Conservation (phyloP, 2,888 invertebrate species). For the Teleogryllus oceanicus region DNA sequence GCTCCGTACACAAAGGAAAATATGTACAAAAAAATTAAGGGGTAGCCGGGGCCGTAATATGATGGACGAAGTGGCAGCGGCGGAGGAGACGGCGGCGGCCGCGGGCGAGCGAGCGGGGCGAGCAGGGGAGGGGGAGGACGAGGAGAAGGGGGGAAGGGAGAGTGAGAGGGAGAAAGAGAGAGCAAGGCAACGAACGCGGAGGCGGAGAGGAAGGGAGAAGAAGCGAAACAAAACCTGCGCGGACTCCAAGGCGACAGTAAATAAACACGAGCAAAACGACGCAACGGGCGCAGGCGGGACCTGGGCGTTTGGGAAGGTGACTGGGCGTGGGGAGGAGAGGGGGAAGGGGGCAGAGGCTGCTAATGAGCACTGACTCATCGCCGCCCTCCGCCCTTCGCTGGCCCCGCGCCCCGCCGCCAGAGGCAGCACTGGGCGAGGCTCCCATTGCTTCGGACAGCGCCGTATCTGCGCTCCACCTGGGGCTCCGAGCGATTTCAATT, state of each 20-base stretch:
- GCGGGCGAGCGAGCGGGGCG: not conserved
- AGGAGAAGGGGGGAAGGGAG: not conserved
- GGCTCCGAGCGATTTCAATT: too few species aligned
- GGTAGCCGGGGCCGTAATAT: too few species aligned
- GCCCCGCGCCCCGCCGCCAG: too few species aligned
- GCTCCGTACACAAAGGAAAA: too few species aligned
- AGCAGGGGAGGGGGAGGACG: not conserved
- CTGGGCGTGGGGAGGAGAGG: not conserved
- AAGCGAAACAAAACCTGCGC: not conserved
- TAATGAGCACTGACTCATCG: slow-evolving; percentile 1
- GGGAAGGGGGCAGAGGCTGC: not conserved
- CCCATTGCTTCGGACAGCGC: too few species aligned
- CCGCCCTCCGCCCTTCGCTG: too few species aligned
- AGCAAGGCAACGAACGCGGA: not conserved
- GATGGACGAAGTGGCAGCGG: too few species aligned
- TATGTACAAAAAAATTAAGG: too few species aligned
- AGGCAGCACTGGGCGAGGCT: too few species aligned
- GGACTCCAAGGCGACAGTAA: not conserved
- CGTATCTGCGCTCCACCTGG: too few species aligned
- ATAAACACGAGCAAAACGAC: slow-evolving; percentile 6
- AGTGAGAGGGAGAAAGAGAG: not conserved
- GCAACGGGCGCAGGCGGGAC: not conserved
- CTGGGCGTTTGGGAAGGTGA: not conserved
- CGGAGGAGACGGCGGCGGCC: not conserved
- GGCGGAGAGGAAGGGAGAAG: not conserved